A percentile compares a stretch with the other conserved stretches of the same genome.
These are phyloP conservation scores for Tamias sibiricus DNA, from an alignment of 2,113 vertebrate species.

Conservation along the genomic window DNA sequence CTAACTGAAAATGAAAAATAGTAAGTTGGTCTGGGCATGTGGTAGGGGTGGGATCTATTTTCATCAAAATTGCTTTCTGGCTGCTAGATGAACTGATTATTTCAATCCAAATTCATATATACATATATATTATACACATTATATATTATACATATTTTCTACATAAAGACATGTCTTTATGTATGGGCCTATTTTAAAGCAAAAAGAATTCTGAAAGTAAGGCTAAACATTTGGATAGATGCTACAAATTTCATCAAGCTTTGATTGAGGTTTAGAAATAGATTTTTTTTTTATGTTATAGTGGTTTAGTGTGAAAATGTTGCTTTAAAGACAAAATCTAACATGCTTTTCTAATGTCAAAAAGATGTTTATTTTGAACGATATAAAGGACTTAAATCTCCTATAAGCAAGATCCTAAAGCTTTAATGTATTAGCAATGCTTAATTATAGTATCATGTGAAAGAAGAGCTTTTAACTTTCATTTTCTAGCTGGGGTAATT, in stretches of 20 bases:
- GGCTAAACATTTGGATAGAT: not conserved
- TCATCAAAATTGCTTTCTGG: not conserved
- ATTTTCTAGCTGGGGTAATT: constrained; percentile 40
- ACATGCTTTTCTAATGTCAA: not conserved
- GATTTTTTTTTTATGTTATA: not conserved
- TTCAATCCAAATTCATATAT: not conserved
- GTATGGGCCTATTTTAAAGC: not conserved
- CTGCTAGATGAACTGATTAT: not conserved
- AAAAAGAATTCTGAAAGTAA: not conserved
- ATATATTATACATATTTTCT: too few species aligned
- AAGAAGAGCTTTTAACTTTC: constrained; percentile 19
- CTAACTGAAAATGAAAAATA: not conserved
- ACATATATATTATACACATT: too few species aligned
- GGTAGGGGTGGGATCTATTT: not conserved
- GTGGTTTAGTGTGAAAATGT: not conserved
- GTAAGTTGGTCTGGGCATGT: not conserved
- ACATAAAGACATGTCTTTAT: too few species aligned
- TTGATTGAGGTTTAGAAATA: not conserved
- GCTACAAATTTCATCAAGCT: not conserved
- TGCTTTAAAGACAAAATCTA: not conserved
- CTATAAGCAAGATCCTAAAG: not conserved
- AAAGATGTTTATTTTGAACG: constrained; percentile 29
- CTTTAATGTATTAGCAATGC: not conserved
- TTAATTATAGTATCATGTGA: not conserved
- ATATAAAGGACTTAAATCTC: not conserved